Base-by-base conservation (phyloP, 2,888 invertebrate genomes). In the Dynastes grantii region DNA sequence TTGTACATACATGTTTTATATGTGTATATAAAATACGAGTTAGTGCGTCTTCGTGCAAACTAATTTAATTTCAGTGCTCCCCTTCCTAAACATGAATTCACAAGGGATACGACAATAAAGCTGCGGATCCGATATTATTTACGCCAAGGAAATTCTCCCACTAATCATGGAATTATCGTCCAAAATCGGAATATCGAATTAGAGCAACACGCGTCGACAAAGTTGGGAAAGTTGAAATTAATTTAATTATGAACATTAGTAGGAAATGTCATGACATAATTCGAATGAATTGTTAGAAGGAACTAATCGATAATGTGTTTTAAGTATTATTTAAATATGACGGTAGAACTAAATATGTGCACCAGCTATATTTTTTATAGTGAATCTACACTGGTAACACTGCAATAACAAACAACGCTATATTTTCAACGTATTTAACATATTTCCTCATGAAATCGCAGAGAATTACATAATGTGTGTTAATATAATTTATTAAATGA, bases 101-200 rank as follows among this genome's bases (percentile, higher is more conserved):
- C 37, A 22, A 40, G 73, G 37, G 58, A 61, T 37, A 53, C 22
- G 22, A 58, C 16, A 37, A 58, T 29, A 40, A 58, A 37, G 73
- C 68, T 68, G 5, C 32, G 58, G 58, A 55, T 58, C 73, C 73
- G 73, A 53, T 45, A 16, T 22, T 73, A 32, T 73, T 73, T 73
- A 58, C 37, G 58, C 40, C 58, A 29, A 58, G 40, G 9, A 29
- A 16, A 55, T 16, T 37, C 73, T 51, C 73, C 73, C 58, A 58
- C 58, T 37, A 58, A 8, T 37, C 71, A 51, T 58, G 37, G 16
- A 61, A 45, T 73, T 73, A 73, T 70, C 22, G 58, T 22, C 49
- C 22, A 58, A 73, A 73, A 73, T 73, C 73, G 37, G 73, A 58
- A 73, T 45, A 73, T 73, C 73, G 73, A 73, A 73, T 73, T 73